Evolutionary conservation across 2,113 vertebrate species (phyloP), one percentile per base, ranked within the genome.

Genomic region (Zosterops pallidus): DNA sequence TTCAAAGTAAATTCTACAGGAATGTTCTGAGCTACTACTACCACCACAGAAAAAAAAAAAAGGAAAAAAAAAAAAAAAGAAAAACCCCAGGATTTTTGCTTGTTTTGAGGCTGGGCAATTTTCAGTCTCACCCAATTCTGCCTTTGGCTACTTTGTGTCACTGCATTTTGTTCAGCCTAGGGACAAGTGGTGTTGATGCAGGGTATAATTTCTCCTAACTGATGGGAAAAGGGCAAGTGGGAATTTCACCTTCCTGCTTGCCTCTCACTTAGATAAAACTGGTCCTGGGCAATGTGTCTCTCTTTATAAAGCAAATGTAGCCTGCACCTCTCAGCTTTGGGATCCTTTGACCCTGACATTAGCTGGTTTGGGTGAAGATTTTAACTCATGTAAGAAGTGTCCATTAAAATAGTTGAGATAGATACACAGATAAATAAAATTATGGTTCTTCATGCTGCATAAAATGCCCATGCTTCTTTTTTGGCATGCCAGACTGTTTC

Each of bases 181-280:
- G 17, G 23, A 49, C 2, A 80, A 59, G 16, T 18, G 11, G 9
- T 64, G 19, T 35, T 3, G 4, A 71, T 26, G 37, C 37, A 67
- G 9, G 6, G 6, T 25, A 60, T 37, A 5, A 9, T 60, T 83
- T 83, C 35, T 59, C 63, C n/a, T 53, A 37, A 37, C 4, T 28
- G 11, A n/a, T 49, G 6, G 24, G 31, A 47, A 93, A 22, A 71
- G 19, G 16, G 5, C 14, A 67, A 46, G 16, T 0, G 0, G 21
- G 42, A 83, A 67, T 53, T 3, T 4, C 17, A 52, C 9, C 11
- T 9, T 70, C 29, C 46, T 75, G 37, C 9, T 81, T n/a, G 25
- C 35, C 23, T 42, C 39, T 60, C 19, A 37, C 1, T 37, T n/a
- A 23, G 35, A 35, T 71, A 68, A 76, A 79, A 83, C 17, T 68